Evolutionary conservation across 2,888 invertebrate genomes (phyloP).

Genomic region (Lutraria lutraria): DNA sequence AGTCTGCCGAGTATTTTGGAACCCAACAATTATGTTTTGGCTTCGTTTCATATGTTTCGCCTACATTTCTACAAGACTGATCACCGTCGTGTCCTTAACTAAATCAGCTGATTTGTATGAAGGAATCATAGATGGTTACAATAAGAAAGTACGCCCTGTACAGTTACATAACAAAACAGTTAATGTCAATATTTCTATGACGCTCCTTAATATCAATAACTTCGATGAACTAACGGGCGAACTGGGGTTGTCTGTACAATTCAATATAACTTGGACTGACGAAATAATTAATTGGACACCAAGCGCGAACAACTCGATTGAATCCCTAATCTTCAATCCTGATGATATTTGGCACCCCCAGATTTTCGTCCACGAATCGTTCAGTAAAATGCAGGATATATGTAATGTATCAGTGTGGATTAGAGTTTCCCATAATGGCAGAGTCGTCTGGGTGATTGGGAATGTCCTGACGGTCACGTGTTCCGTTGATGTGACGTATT

Average conservation of each 20-base stretch:
- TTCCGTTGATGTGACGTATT: constrained; percentile 61
- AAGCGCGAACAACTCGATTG: neutral
- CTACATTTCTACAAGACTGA: too few relatives aligned
- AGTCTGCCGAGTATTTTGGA: too few relatives aligned
- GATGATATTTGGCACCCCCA: constrained; percentile 57
- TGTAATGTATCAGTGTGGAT: constrained; percentile 35
- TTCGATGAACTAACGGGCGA: constrained; percentile 62
- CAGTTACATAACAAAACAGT: constrained; percentile 21
- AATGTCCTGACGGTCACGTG: constrained; percentile 47
- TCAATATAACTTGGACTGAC: constrained; percentile 51
- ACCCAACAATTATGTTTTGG: too few relatives aligned
- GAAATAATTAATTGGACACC: constrained; percentile 49
- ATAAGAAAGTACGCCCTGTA: constrained; percentile 26
- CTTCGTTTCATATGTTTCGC: too few relatives aligned
- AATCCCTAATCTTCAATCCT: constrained; percentile 35
- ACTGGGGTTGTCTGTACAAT: constrained; percentile 26
- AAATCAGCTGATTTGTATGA: neutral
- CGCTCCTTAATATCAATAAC: constrained; percentile 42
- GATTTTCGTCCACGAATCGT: constrained; percentile 46
- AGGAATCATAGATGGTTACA: constrained; percentile 12
- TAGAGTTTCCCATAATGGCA: constrained; percentile 35
- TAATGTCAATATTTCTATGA: constrained; percentile 28
- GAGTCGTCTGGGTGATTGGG: constrained; percentile 47
- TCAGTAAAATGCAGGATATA: constrained; percentile 38
- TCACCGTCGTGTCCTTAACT: too few relatives aligned